Evolutionary conservation across 2,888 invertebrate genomes (phyloP).

Genomic region (Dynastes hyllus): DNA sequence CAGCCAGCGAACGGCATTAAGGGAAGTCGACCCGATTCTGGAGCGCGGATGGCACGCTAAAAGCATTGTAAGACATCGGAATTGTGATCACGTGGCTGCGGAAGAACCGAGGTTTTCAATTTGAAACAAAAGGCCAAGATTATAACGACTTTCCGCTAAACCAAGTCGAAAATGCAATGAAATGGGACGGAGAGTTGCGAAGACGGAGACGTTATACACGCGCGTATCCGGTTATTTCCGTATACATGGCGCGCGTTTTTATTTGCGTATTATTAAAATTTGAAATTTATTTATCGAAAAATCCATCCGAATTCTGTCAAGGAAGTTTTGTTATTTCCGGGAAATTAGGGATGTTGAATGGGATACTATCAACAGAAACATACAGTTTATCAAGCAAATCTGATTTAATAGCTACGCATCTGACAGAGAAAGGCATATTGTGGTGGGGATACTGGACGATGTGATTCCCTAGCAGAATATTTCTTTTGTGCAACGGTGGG

Average conservation of each 20-base stretch:
- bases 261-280: background rate
- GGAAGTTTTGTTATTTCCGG: too few relatives aligned
- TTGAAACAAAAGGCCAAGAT: slow-evolving; percentile 53
- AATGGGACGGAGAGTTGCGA: slow-evolving; percentile 31
- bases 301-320: too few relatives aligned
- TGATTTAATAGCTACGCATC: too few relatives aligned
- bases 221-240: slow-evolving; percentile 13
- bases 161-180: slow-evolving; percentile 43
- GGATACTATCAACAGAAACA: too few relatives aligned
- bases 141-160: slow-evolving; percentile 53
- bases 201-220: slow-evolving; percentile 16
- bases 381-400: too few relatives aligned
- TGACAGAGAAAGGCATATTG: too few relatives aligned
- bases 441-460: too few relatives aligned
- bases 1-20: background rate
- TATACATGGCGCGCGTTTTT: background rate
- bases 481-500: too few relatives aligned
- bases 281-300: background rate
- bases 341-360: too few relatives aligned
- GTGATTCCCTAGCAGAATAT: too few relatives aligned
- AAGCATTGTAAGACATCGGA: slow-evolving; percentile 51
- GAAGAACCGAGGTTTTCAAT: slow-evolving; percentile 54
- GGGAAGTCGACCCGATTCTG: slow-evolving; percentile 21
- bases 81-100: slow-evolving; percentile 54
- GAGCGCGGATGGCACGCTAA: slow-evolving; percentile 43